Evolutionary conservation across 2,888 invertebrate genomes (phyloP), one percentile per base, ranked within the genome.

Genomic region (Hemaris fuciformis): DNA sequence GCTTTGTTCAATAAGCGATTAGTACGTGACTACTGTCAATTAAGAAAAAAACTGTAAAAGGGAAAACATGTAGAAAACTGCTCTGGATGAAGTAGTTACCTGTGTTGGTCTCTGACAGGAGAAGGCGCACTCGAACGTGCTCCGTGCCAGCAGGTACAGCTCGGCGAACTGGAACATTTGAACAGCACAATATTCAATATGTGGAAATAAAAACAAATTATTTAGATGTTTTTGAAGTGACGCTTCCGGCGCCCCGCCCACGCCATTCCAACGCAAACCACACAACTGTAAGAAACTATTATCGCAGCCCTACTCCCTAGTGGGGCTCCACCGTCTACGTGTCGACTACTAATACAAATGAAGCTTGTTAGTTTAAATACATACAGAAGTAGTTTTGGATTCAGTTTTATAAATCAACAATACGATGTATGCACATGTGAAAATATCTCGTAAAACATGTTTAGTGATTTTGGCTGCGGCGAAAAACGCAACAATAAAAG

Each of bases 111-210:
- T 15, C 58, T 43, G 42, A 8, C 42, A 27, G 10, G 58, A 42
- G 3, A 41, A 25, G 42, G 42, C 25, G 23, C 25, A 25, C 18
- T 43, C 41, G 3, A 27, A 6, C 41, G 42, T 18, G 15, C 27
- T 43, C 27, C 43, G 25, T 23, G 58, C 18, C 18, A 25, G 15
- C 58, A 58, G n/a, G 18, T 42, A 58, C 42, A 25, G 15, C 18
- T 58, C 42, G 25, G 56, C 6, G 2, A 66, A 31, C 66, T 71
- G 65, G 43, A 61, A 66, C 10, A 18, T 38, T 38, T 38, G n/a
- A 13, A 38, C 38, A n/a, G n/a, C 3, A 38, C n/a, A n/a, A 3
- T 38, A 38, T 38, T 38, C 3, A 13, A 38, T n/a, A n/a, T n/a
- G n/a, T n/a, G 38, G 38, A 10, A 38, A 38, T n/a, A 3, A 10